A percentile compares a stretch with the other conserved stretches of the same genome.
Conservation (phyloP, 2,888 invertebrate species). For the Ornithoptera priamus region DNA sequence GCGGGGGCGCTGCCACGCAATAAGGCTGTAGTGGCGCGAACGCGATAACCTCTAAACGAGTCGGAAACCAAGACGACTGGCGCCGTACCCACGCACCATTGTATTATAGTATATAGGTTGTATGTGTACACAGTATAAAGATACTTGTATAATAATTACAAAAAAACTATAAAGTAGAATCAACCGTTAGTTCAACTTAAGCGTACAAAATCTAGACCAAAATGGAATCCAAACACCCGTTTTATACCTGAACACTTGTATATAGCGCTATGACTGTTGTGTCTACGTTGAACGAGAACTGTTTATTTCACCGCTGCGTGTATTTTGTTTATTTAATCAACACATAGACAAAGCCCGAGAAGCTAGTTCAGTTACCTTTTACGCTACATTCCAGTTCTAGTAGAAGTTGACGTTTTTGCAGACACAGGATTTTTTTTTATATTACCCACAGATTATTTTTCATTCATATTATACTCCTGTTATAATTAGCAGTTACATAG, state of each 20-base stretch:
- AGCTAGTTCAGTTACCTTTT: constrained; percentile 62
- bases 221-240: constrained; percentile 64
- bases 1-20: constrained; percentile 55
- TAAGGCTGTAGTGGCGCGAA: constrained; percentile 40
- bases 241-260: constrained; percentile 54
- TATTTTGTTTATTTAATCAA: constrained; percentile 43
- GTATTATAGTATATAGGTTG: constrained; percentile 23
- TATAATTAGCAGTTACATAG: constrained; percentile 41
- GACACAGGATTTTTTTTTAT: constrained; percentile 34
- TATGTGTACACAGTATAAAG: constrained; percentile 43
- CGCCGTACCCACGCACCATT: constrained; percentile 1
- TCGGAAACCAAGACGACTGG: neutral
- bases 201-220: constrained; percentile 78
- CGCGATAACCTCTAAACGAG: constrained; percentile 6
- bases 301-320: constrained; percentile 44
- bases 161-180: constrained; percentile 42
- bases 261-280: constrained; percentile 58
- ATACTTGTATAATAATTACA: constrained; percentile 31
- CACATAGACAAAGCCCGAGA: constrained; percentile 67
- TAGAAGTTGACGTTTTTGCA: constrained; percentile 29
- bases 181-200: constrained; percentile 69
- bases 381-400: constrained; percentile 59
- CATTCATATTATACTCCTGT: constrained; percentile 47
- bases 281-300: constrained; percentile 54
- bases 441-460: constrained; percentile 50